Percentiles rank a stretch among this genome's conserved stretches.
Conservation (phyloP, 2,113 vertebrate genomes). For the Orycteropus afer region DNA sequence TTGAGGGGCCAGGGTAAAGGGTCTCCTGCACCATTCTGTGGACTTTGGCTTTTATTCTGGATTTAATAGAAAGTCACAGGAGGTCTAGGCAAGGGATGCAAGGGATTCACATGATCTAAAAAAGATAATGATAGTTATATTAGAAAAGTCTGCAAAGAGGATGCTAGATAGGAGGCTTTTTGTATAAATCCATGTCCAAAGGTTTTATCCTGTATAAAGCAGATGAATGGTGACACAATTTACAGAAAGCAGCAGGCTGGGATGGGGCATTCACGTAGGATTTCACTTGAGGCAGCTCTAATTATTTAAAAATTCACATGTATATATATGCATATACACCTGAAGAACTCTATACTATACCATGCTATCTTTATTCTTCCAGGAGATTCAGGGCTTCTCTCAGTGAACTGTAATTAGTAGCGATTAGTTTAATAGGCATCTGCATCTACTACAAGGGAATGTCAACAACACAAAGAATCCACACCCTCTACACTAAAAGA, state of each 20-base stretch:
- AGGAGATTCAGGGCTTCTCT: background rate
- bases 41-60: background rate
- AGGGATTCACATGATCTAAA: background rate
- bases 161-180: background rate
- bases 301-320: background rate
- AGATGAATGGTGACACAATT: background rate
- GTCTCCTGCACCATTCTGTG: background rate
- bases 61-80: background rate
- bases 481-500: too few relatives aligned
- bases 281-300: background rate
- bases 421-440: background rate
- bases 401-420: background rate
- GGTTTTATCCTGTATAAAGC: background rate
- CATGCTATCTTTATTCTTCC: background rate
- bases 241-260: background rate
- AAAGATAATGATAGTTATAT: background rate
- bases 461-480: too few relatives aligned
- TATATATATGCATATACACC: background rate
- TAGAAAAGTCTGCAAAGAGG: background rate
- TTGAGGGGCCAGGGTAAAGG: background rate
- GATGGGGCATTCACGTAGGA: background rate
- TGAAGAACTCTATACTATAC: background rate
- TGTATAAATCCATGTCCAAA: background rate
- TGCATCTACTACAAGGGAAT: background rate
- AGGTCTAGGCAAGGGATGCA: background rate